Evolutionary conservation across 2,113 vertebrate species (phyloP).

Genomic region (Erythrolamprus reginae): DNA sequence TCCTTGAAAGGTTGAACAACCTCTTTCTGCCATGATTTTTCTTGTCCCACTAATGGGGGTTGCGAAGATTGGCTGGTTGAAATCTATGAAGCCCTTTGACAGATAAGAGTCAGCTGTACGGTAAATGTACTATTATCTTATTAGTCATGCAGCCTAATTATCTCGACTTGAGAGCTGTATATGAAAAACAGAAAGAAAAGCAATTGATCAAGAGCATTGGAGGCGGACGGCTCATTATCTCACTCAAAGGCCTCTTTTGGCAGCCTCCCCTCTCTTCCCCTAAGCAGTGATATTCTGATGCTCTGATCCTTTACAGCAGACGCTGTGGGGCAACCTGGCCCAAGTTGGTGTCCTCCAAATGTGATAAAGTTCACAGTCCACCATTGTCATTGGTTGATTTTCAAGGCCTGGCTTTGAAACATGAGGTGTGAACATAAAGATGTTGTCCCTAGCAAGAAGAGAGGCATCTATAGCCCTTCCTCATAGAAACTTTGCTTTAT

Average conservation of each 20-base stretch:
- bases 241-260: slow-evolving; percentile 17
- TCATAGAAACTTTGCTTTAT: not conserved
- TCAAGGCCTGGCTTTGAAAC: not conserved
- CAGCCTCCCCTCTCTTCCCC: not conserved
- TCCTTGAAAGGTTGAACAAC: not conserved
- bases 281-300: not conserved
- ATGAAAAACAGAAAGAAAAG: slow-evolving; percentile 32
- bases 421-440: not conserved
- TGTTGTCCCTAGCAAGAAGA: not conserved
- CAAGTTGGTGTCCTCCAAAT: not conserved
- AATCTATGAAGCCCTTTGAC: slow-evolving; percentile 9
- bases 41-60: rapidly evolving
- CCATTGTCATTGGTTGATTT: not conserved
- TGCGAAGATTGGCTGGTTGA: not conserved
- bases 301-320: not conserved
- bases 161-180: slow-evolving; percentile 2
- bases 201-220: slow-evolving; percentile 10
- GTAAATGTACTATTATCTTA: slow-evolving; percentile 20
- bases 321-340: too few relatives aligned
- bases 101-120: not conserved
- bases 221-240: not conserved
- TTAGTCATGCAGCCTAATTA: slow-evolving; percentile 36
- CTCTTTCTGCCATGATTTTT: not conserved
- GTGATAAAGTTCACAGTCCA: not conserved
- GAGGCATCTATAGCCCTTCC: not conserved